A percentile compares a stretch with the other conserved stretches of the same genome.
phyloP scores from a whole-genome alignment of 2,797 vertebrate genomes.

The Lepidocolaptes lacrymiger region DNA sequence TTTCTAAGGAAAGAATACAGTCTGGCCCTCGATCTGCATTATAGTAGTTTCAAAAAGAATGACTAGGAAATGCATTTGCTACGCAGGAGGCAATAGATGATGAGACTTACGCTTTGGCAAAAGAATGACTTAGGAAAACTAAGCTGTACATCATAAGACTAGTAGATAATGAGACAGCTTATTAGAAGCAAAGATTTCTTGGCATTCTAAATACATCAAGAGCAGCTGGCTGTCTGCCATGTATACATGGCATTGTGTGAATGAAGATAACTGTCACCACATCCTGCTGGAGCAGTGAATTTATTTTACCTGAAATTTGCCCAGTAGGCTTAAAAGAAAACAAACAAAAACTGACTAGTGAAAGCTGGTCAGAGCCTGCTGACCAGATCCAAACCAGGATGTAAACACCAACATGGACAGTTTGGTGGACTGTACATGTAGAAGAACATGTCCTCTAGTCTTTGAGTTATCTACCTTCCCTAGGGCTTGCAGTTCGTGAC shows the following conservation, averaged over 20 bases:
- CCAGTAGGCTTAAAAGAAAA: background rate
- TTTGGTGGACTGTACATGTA: background rate
- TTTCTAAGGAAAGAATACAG: background rate
- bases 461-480: background rate
- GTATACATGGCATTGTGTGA: slow-evolving; percentile 32
- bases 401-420: rapidly evolving
- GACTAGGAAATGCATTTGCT: background rate
- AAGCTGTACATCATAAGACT: slow-evolving; percentile 6
- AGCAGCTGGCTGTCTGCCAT: slow-evolving; percentile 48
- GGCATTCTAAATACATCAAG: slow-evolving; percentile 45
- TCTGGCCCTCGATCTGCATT: background rate
- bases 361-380: background rate
- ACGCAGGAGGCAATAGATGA: background rate
- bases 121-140: background rate
- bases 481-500: background rate
- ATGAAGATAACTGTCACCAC: background rate
- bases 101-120: slow-evolving; percentile 14
- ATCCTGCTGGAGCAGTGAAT: background rate
- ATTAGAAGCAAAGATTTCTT: slow-evolving; percentile 61
- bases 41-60: background rate
- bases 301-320: background rate
- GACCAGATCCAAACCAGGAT: background rate
- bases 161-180: slow-evolving; percentile 49
- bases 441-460: background rate
- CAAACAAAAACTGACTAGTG: background rate